Percentiles rank a stretch among this genome's conserved stretches.
phyloP scores from a whole-genome alignment of 2,113 vertebrate genomes.

The Dicrurus megarhynchus region DNA sequence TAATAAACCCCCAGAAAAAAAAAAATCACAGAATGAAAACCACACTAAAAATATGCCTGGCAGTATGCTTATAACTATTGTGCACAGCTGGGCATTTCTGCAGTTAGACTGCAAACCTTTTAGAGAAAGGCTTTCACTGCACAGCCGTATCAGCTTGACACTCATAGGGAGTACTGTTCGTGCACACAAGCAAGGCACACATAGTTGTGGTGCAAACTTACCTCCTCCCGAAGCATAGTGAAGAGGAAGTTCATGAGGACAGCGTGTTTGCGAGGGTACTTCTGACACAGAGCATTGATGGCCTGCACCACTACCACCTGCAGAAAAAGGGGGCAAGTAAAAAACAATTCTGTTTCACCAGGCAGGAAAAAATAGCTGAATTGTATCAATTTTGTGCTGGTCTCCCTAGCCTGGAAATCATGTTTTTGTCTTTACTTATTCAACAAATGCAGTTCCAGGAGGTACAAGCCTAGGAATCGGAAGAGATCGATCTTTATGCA shows the following conservation, averaged over 20 bases:
- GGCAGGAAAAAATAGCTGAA: not conserved
- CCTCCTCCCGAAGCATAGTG: conserved; percentile 84
- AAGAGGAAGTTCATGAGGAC: conserved; percentile 85
- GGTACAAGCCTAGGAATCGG: not conserved
- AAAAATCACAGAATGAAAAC: not conserved
- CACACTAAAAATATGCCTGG: not conserved
- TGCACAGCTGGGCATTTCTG: not conserved
- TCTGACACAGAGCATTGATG: conserved; percentile 82
- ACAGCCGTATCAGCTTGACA: not conserved
- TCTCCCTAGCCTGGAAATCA: not conserved
- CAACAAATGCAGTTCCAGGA: not conserved
- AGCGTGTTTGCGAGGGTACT: conserved; percentile 79
- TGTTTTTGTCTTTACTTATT: not conserved
- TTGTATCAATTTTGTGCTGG: not conserved
- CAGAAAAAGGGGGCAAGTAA: not conserved
- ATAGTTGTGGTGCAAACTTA: not conserved
- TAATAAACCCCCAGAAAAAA: not conserved
- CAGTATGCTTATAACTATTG: not conserved
- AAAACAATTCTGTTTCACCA: not conserved
- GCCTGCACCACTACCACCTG: conserved; percentile 85
- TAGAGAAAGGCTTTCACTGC: not conserved
- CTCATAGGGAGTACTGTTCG: not conserved
- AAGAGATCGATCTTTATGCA: not conserved
- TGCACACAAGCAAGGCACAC: not conserved
- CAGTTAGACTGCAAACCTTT: not conserved